Percentiles rank a stretch among this genome's conserved stretches.
Evolutionary conservation across 2,113 vertebrate genomes (phyloP).

Genomic region (Calypte anna): DNA sequence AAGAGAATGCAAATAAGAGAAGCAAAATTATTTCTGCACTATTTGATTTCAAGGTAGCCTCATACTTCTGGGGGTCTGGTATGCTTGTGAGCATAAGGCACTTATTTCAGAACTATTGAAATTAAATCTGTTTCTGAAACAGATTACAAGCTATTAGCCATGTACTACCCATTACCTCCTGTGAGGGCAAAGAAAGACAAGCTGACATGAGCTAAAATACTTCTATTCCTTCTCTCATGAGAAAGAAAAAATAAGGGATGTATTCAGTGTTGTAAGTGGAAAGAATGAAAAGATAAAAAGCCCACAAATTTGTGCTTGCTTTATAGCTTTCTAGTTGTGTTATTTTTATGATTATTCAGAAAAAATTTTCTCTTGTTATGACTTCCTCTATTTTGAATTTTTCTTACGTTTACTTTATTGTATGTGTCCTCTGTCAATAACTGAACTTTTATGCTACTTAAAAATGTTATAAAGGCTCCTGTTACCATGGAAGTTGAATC

Average conservation of each 20-base stretch:
- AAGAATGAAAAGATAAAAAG: background rate
- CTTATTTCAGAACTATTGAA: background rate
- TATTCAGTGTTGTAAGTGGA: background rate
- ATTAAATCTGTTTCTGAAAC: background rate
- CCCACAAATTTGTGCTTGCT: background rate
- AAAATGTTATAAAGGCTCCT: constrained; percentile 4
- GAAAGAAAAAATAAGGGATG: background rate
- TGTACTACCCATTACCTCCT: background rate
- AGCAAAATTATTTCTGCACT: background rate
- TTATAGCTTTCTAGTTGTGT: background rate
- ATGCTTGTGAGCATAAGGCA: background rate
- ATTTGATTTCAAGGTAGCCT: background rate
- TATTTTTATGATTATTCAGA: background rate
- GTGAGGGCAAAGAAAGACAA: background rate
- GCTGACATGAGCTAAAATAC: background rate
- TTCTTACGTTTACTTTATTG: background rate
- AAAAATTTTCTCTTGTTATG: background rate
- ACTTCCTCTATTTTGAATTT: background rate
- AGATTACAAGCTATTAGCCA: background rate
- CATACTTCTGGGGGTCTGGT: background rate
- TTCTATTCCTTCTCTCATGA: background rate
- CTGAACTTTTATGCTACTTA: background rate
- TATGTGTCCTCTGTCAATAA: background rate
- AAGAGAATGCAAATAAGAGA: background rate
- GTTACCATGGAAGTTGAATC: background rate